Percentiles rank a stretch among this genome's conserved stretches.
Conservation (phyloP, 2,888 invertebrate species). For the Ormyrus pomaceus region DNA sequence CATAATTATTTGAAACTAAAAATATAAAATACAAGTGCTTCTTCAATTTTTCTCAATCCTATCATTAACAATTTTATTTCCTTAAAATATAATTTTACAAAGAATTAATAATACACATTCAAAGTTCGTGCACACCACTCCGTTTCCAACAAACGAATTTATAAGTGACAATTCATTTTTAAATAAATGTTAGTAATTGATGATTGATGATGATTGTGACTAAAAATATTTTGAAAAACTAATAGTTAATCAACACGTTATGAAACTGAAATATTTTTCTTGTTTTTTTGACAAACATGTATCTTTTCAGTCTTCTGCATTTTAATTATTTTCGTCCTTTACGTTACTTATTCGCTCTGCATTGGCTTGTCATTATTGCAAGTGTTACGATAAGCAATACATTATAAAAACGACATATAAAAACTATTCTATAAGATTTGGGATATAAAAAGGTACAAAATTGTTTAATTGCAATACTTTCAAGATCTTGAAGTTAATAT, state of each 20-base stretch:
- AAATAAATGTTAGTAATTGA: constrained; percentile 15
- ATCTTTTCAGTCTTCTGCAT: not conserved
- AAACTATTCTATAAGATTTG: not conserved
- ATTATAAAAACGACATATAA: not conserved
- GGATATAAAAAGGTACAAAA: constrained; percentile 17
- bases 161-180: constrained; percentile 12
- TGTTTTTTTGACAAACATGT: not conserved
- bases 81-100: constrained; percentile 43
- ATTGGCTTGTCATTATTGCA: not conserved
- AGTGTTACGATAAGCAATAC: not conserved
- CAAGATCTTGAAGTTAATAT: not conserved
- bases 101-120: constrained; percentile 34
- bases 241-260: not conserved
- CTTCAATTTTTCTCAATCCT: too few species aligned
- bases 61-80: constrained; percentile 33
- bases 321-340: not conserved
- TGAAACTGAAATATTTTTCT: not conserved
- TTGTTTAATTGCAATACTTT: not conserved
- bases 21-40: too few species aligned
- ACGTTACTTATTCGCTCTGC: not conserved
- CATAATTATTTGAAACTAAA: too few species aligned
- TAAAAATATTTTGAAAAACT: not conserved
- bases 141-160: constrained; percentile 18
- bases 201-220: not conserved
- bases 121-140: constrained; percentile 18